Percentiles rank a stretch among this genome's conserved stretches.
Evolutionary conservation across 2,888 invertebrate genomes (phyloP).

Genomic region (Matsumyia berberina): DNA sequence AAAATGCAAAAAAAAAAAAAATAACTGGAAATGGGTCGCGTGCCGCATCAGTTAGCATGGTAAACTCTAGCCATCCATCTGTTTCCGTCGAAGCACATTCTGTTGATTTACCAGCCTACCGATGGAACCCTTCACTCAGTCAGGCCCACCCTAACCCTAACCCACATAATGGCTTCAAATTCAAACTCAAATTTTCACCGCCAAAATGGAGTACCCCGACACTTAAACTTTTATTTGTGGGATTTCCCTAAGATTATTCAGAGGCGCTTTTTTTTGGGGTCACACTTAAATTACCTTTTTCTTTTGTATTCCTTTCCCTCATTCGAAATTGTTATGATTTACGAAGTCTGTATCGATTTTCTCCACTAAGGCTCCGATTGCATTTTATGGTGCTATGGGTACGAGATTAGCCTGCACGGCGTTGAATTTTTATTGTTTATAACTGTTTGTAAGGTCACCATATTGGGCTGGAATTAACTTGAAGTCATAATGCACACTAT

Average conservation of each 20-base stretch:
- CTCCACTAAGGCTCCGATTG: conserved; percentile 9
- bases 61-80: conserved; percentile 66
- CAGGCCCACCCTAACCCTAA: neutral
- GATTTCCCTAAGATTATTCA: conserved; percentile 19
- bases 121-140: conserved; percentile 6
- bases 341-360: conserved; percentile 58
- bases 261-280: conserved; percentile 23
- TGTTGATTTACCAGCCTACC: conserved; percentile 54
- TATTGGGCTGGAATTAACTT: conserved; percentile 31
- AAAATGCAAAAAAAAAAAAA: conserved; percentile 27
- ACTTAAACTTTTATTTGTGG: conserved; percentile 18
- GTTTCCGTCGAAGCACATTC: conserved; percentile 67
- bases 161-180: conserved; percentile 24
- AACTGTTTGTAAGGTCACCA: conserved; percentile 52
- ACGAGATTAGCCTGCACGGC: conserved; percentile 10
- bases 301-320: conserved; percentile 16
- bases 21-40: conserved; percentile 49
- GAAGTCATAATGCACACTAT: conserved; percentile 12
- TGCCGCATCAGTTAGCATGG: conserved; percentile 53
- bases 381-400: conserved; percentile 37
- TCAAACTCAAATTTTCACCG: conserved; percentile 53
- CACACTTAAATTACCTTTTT: conserved; percentile 24
- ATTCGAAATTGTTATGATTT: conserved; percentile 66
- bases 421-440: conserved; percentile 47
- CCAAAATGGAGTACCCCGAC: conserved; percentile 41